These are phyloP conservation scores for Phalera bucephala DNA, from an alignment of 2,888 invertebrate genomes.

Conservation along the genomic window DNA sequence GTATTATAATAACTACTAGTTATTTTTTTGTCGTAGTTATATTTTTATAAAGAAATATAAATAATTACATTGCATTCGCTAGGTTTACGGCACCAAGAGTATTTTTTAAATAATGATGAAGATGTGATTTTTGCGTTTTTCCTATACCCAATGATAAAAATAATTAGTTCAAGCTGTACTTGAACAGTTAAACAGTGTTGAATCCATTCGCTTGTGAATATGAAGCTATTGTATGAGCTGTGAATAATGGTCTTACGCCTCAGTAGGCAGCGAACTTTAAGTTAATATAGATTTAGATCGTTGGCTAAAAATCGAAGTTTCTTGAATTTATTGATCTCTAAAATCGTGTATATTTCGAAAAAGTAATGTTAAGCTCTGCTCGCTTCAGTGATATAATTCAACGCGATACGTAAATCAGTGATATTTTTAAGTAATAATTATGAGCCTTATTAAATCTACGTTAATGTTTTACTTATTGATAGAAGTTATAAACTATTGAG, in stretches of 20 bases:
- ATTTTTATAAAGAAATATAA: too few species aligned
- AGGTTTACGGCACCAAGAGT: too few species aligned
- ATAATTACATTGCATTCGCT: too few species aligned
- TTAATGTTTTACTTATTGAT: constrained; percentile 47
- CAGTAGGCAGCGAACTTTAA: constrained; percentile 11
- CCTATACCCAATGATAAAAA: too few species aligned
- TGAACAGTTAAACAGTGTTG: too few species aligned
- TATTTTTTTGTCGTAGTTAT: too few species aligned
- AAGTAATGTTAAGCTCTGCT: constrained; percentile 53
- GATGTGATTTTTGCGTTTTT: too few species aligned
- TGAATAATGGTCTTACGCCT: constrained; percentile 27
- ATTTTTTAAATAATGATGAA: too few species aligned
- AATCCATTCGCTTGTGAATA: too few species aligned
- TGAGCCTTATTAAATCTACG: constrained; percentile 62
- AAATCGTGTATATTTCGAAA: constrained; percentile 52
- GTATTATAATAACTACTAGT: too few species aligned
- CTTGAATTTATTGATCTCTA: constrained; percentile 70
- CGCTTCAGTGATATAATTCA: constrained; percentile 67
- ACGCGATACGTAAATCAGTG: constrained; percentile 79
- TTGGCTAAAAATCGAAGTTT: constrained; percentile 39
- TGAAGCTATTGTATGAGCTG: too few species aligned
- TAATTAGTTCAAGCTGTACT: too few species aligned
- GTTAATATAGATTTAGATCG: constrained; percentile 17
- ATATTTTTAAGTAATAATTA: constrained; percentile 67
- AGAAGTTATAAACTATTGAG: constrained; percentile 52